Conservation (phyloP, 2,113 vertebrate species). For the Scomber colias region DNA sequence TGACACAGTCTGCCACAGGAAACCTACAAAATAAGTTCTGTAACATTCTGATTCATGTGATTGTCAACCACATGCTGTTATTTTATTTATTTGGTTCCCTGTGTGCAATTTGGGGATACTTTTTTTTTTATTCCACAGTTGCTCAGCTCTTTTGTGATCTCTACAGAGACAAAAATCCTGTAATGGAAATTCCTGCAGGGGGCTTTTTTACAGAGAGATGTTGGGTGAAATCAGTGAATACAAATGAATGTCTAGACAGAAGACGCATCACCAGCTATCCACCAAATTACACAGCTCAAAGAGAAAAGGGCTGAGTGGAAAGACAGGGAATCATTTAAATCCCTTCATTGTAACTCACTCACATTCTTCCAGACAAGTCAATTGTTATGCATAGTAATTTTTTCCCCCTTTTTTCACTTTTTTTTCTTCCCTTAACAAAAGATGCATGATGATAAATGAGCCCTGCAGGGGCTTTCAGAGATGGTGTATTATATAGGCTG, state of each 20-base stretch:
- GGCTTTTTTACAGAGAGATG: constrained; percentile 56
- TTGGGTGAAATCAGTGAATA: constrained; percentile 73
- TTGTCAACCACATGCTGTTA: constrained; percentile 34
- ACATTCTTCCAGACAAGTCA: constrained; percentile 47
- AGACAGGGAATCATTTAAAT: constrained; percentile 67
- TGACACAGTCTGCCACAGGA: neutral
- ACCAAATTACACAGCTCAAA: constrained; percentile 69
- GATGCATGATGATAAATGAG: constrained; percentile 62
- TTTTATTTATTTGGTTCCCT: constrained; percentile 12
- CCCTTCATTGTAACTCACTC: constrained; percentile 56
- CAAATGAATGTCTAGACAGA: constrained; percentile 77
- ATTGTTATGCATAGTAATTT: constrained; percentile 48
- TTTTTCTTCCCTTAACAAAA: constrained; percentile 32
- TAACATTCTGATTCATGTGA: neutral
- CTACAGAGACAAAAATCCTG: constrained; percentile 60
- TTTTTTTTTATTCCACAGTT: constrained; percentile 43
- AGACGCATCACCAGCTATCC: constrained; percentile 55
- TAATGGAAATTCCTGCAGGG: constrained; percentile 68
- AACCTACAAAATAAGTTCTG: constrained; percentile 16
- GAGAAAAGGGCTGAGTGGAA: constrained; percentile 58
- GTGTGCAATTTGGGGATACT: constrained; percentile 11
- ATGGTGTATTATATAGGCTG: constrained; percentile 3
- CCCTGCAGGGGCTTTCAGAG: constrained; percentile 9
- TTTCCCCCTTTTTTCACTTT: constrained; percentile 10
- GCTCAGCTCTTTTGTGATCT: constrained; percentile 47